Evolutionary conservation across 1,140 invertebrate species (phyloP).

Genomic region (Penaeus chinensis): DNA sequence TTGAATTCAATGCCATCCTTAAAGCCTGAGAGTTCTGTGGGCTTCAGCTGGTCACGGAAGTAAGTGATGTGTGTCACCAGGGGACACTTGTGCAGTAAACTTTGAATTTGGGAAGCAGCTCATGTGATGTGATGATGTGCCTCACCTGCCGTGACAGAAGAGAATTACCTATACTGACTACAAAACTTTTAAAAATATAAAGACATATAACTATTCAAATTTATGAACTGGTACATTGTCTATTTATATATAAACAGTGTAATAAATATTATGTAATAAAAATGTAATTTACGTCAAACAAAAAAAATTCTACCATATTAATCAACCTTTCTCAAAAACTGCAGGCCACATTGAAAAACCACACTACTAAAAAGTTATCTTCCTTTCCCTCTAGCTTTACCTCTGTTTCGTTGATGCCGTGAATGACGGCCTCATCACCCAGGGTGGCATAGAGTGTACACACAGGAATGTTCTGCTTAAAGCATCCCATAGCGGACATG

Average conservation of each 20-base stretch:
- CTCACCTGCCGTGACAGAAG: conserved; percentile 67
- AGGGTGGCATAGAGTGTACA: conserved; percentile 97
- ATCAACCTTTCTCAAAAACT: background rate
- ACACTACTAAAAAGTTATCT: too few relatives aligned
- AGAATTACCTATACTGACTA: too few relatives aligned
- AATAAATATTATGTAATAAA: too few relatives aligned
- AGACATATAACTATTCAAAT: too few relatives aligned
- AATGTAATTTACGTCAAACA: background rate
- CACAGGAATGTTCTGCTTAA: conserved; percentile 90
- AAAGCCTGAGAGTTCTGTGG: conserved; percentile 62
- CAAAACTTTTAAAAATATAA: too few relatives aligned
- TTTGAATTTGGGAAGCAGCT: conserved; percentile 90
- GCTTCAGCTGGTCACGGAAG: conserved; percentile 62
- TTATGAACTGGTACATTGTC: too few relatives aligned
- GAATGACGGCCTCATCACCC: conserved; percentile 94
- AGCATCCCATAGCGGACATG: conserved; percentile 91
- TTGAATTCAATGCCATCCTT: conserved; percentile 77
- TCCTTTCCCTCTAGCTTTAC: conserved; percentile 70
- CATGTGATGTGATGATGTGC: conserved; percentile 88
- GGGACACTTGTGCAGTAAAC: conserved; percentile 72
- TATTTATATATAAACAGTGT: too few relatives aligned
- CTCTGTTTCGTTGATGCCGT: conserved; percentile 97
- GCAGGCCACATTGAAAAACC: too few relatives aligned
- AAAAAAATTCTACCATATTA: background rate
- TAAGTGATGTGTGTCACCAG: conserved; percentile 61